Evolutionary conservation across 2,888 invertebrate species (phyloP).

Genomic region (Podotricha telesiphe): DNA sequence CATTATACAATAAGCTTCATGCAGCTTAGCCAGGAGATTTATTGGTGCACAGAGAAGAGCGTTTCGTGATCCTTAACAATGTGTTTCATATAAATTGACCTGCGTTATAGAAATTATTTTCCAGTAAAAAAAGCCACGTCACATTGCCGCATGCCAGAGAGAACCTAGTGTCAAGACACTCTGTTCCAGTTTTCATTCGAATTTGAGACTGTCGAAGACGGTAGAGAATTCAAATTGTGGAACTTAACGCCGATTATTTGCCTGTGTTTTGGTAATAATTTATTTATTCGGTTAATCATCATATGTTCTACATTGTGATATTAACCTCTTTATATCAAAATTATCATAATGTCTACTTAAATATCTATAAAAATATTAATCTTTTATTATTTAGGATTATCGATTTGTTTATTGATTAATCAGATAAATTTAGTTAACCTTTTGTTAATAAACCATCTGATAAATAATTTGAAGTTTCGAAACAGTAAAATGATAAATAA

Average conservation of each 20-base stretch:
- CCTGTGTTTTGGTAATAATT: too few relatives aligned
- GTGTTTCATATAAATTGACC: not conserved
- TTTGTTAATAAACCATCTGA: not conserved
- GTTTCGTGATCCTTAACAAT: slow-evolving; percentile 32
- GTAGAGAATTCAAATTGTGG: too few relatives aligned
- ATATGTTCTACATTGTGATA: not conserved
- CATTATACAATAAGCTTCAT: slow-evolving; percentile 43
- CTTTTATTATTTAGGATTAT: slow-evolving; percentile 1
- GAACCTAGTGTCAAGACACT: too few relatives aligned
- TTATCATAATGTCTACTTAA: not conserved
- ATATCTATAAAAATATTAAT: not conserved
- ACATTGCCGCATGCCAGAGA: too few relatives aligned
- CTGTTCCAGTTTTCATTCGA: too few relatives aligned
- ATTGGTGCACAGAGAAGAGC: slow-evolving; percentile 36
- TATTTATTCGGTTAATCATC: not conserved
- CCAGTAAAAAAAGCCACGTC: not conserved
- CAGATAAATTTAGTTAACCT: not conserved
- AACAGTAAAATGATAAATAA: slow-evolving; percentile 1
- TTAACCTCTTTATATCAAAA: not conserved
- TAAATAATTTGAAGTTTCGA: not conserved
- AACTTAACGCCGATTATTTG: too few relatives aligned
- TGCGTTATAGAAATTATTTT: slow-evolving; percentile 6
- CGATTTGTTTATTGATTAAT: not conserved
- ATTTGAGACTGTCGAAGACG: too few relatives aligned
- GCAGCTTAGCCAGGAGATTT: slow-evolving; percentile 39